A percentile compares a stretch with the other conserved stretches of the same genome.
These are phyloP conservation scores for Bombylius discolor DNA, from an alignment of 2,888 invertebrate species.

Conservation along the genomic window DNA sequence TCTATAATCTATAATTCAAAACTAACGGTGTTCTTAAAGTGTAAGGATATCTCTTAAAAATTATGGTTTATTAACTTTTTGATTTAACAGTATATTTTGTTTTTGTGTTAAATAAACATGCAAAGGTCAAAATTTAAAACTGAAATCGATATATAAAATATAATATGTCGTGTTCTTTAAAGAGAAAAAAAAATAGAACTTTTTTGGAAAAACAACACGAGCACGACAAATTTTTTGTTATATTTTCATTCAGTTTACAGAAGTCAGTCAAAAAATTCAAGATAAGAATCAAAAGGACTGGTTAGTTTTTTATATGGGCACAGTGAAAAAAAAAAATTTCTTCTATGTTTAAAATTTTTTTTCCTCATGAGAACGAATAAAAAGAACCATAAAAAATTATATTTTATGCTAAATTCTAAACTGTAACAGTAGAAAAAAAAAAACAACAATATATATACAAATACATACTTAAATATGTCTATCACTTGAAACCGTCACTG, in stretches of 20 bases:
- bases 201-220: background rate
- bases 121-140: background rate
- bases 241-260: constrained; percentile 3
- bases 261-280: constrained; percentile 7
- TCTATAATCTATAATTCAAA: too few relatives aligned
- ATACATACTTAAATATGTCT: background rate
- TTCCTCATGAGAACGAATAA: too few relatives aligned
- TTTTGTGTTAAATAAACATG: background rate
- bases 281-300: constrained; percentile 3
- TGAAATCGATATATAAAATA: constrained; percentile 1
- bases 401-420: too few relatives aligned
- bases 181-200: background rate
- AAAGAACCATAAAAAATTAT: too few relatives aligned
- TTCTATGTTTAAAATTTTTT: too few relatives aligned
- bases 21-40: too few relatives aligned
- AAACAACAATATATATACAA: too few relatives aligned
- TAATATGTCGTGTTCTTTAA: background rate
- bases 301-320: background rate
- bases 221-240: background rate
- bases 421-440: too few relatives aligned
- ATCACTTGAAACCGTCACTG: background rate
- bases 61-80: too few relatives aligned
- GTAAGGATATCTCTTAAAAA: too few relatives aligned
- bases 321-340: background rate
- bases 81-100: too few relatives aligned